Evolutionary conservation across 2,113 vertebrate species (phyloP).

Genomic region (Meles meles): DNA sequence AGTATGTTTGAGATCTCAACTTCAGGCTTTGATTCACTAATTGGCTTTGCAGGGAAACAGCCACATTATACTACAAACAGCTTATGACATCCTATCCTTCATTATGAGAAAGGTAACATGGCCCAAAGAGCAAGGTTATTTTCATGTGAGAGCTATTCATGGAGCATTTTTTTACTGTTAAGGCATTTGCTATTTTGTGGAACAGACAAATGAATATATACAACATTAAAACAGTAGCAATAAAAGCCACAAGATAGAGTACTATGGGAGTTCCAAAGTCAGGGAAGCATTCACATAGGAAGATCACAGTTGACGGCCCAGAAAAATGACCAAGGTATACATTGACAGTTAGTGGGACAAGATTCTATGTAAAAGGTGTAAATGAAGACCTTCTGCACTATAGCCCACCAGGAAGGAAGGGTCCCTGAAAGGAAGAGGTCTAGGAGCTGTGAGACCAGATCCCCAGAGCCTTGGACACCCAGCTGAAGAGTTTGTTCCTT

Average conservation of each 20-base stretch:
- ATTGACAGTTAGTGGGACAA: too few species aligned
- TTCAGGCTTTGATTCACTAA: not conserved
- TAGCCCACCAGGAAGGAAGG: not conserved
- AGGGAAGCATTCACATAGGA: not conserved
- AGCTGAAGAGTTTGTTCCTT: not conserved
- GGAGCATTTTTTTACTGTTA: not conserved
- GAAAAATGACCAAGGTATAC: not conserved
- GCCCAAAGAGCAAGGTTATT: not conserved
- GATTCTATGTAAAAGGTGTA: not conserved
- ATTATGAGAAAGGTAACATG: not conserved
- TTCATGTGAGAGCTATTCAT: not conserved
- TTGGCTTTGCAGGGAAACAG: not conserved
- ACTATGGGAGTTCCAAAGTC: not conserved
- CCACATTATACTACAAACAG: not conserved
- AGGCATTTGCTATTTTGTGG: not conserved
- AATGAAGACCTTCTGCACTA: fast-evolving
- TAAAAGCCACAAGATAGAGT: not conserved
- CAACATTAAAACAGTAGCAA: not conserved
- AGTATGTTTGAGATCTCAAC: not conserved
- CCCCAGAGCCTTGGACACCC: not conserved
- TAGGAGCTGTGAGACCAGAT: not conserved
- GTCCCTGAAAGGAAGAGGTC: not conserved
- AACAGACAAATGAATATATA: not conserved
- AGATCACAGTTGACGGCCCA: not conserved
- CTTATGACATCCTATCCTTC: not conserved